Evolutionary conservation across 1,140 invertebrate species (phyloP).

Genomic region (Nephila pilipes): DNA sequence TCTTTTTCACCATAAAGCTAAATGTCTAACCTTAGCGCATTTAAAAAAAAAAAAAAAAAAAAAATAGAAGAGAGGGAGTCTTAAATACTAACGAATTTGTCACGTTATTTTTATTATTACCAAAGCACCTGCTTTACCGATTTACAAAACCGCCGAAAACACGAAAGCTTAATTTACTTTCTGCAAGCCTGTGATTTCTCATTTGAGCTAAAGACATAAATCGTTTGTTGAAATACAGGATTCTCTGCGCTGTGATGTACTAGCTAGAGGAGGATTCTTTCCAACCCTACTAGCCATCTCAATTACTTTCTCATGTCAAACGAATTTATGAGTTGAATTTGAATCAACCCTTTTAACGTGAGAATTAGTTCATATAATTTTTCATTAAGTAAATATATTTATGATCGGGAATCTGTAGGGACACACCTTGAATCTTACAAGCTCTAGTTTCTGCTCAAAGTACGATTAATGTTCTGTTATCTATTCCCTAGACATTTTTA

Average conservation of each 20-base stretch:
- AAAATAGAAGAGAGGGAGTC: too few species aligned
- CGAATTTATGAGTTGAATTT: not conserved
- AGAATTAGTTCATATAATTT: slow-evolving; percentile 58
- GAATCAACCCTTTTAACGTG: not conserved
- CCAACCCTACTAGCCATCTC: not conserved
- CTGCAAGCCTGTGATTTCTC: not conserved
- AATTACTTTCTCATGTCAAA: slow-evolving; percentile 38
- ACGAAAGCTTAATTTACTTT: not conserved
- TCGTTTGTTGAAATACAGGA: slow-evolving; percentile 1
- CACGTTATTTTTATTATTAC: too few species aligned
- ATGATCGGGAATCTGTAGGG: not conserved
- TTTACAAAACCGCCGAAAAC: not conserved
- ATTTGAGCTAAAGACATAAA: not conserved
- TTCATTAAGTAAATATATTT: slow-evolving; percentile 66
- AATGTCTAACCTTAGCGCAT: too few species aligned
- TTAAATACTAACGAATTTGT: too few species aligned
- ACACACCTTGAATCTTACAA: not conserved
- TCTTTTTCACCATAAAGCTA: too few species aligned
- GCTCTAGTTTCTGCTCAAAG: slow-evolving; percentile 15
- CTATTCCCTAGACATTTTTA: slow-evolving; percentile 48
- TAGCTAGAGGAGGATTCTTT: not conserved
- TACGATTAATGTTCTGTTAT: slow-evolving; percentile 47
- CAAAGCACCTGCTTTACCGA: not conserved
- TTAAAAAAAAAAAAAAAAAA: too few species aligned
- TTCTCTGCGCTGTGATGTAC: not conserved